Conservation (phyloP, 2,113 vertebrate species). For the Gobio gobio region DNA sequence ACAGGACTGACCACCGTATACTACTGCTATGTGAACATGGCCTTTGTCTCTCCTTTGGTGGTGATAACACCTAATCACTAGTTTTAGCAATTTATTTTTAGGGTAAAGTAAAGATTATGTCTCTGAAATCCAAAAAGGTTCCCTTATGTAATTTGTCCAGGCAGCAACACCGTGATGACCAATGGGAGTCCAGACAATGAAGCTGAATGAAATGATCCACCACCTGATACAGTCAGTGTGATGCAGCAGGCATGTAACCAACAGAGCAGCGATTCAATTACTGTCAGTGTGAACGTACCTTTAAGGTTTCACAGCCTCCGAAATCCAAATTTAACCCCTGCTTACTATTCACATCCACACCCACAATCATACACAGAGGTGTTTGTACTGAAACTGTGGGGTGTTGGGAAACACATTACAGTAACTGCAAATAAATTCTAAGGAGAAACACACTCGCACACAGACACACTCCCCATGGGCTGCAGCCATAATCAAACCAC, state of each 20-base stretch:
- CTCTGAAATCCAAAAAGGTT: background rate
- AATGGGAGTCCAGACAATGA: slow-evolving; percentile 3
- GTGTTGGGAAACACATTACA: background rate
- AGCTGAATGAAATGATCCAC: background rate
- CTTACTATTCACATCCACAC: slow-evolving; percentile 3
- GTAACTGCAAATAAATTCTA: background rate
- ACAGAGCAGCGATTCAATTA: background rate
- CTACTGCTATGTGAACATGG: too few species aligned
- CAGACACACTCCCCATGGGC: background rate
- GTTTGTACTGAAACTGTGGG: background rate
- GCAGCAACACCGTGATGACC: background rate
- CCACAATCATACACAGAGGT: background rate
- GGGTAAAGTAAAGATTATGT: background rate
- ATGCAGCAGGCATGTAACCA: background rate
- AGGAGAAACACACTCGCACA: background rate
- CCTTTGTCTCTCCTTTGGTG: background rate
- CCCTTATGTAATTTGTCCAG: background rate
- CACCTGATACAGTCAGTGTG: background rate
- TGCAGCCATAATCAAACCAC: slow-evolving; percentile 55
- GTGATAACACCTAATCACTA: background rate
- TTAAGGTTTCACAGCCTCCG: background rate
- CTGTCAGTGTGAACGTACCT: background rate
- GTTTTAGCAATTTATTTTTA: background rate
- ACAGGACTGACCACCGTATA: too few species aligned
- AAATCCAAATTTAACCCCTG: background rate